Base-by-base conservation (phyloP, 1,140 invertebrate species). In the Odontomachus brunneus region DNA sequence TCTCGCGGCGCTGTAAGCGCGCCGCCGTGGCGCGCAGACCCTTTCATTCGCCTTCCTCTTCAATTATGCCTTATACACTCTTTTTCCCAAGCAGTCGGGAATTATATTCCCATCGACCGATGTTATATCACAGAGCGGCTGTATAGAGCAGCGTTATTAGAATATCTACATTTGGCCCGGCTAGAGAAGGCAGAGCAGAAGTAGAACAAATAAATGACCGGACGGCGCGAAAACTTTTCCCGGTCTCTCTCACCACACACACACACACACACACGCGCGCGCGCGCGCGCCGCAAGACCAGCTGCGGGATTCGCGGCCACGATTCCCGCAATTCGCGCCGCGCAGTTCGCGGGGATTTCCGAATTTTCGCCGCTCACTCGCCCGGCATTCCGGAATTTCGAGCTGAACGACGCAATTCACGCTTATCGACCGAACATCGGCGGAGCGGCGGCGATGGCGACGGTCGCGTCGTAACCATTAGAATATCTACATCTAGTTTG, bases 401-500 rank as follows among this genome's bases (percentile, higher is more conserved):
- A 69, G 48, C 71, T 33, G 9, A 51, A 24, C 75, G 65, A 57
- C 63, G 69, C 75, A 55, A 29, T 69, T 69, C 5, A 33, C 5
- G 2, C 5, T 65, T 69, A 80, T 80, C 75, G 75, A 80, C 9
- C 53, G 33, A 49, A 38, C 75, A 33, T 69, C 53, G 38, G 3
- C 38, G 9, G 9, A 11, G 65, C 19, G 29, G 5, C 29, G 29
- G 5, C 29, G 29, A 33, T 5, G 29, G 29, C 29, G 9, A 55
- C 19, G 17, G 29, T n/a, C 22, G 29, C 22, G 49, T 80, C 44
- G n/a, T 33, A 26, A 12, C 33, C 24, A 80, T 80, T 80, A 71
- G 75, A 80, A 80, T 80, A 80, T 80, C 75, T 71, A 80, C 75
- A 80, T 80, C 75, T 80, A 55, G 75, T 80, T 80, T 80, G 75